Conservation (phyloP, 2,888 invertebrate species). For the Xanthorhoe spadicearia region DNA sequence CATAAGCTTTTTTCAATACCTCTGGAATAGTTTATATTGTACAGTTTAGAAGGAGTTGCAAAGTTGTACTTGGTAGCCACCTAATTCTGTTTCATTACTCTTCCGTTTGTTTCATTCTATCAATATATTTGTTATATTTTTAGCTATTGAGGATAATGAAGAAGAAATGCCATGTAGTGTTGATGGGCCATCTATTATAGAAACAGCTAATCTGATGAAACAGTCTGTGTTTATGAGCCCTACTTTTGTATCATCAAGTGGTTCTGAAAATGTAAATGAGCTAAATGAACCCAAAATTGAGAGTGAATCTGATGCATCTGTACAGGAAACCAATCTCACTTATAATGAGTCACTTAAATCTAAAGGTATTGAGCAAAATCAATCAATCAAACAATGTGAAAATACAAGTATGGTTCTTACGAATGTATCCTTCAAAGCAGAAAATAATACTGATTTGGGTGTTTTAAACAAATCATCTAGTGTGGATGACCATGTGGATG, state of each 20-base stretch:
- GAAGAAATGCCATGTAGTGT: slow-evolving; percentile 10
- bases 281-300: slow-evolving; percentile 7
- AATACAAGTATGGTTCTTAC: slow-evolving; percentile 30
- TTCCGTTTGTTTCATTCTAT: neutral
- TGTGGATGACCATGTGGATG: slow-evolving; percentile 34
- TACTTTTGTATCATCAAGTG: slow-evolving; percentile 59
- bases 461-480: slow-evolving; percentile 22
- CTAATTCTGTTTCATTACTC: too few relatives aligned
- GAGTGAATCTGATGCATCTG: slow-evolving; percentile 8
- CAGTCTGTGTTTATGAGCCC: slow-evolving; percentile 74
- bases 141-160: slow-evolving; percentile 15
- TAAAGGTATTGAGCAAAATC: slow-evolving; percentile 14
- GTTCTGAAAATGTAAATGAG: slow-evolving; percentile 54
- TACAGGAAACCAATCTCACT: slow-evolving; percentile 4
- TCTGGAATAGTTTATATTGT: too few relatives aligned
- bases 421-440: slow-evolving; percentile 8
- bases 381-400: slow-evolving; percentile 22
- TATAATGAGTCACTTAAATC: slow-evolving; percentile 5
- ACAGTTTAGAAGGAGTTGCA: too few relatives aligned
- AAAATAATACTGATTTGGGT: slow-evolving; percentile 8
- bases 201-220: slow-evolving; percentile 75
- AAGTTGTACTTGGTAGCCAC: too few relatives aligned
- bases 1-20: too few relatives aligned
- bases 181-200: slow-evolving; percentile 63
- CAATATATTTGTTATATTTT: slow-evolving; percentile 5